Percentiles rank a stretch among this genome's conserved stretches.
Conservation (phyloP, 2,888 invertebrate genomes). For the Argyra leucocephala region DNA sequence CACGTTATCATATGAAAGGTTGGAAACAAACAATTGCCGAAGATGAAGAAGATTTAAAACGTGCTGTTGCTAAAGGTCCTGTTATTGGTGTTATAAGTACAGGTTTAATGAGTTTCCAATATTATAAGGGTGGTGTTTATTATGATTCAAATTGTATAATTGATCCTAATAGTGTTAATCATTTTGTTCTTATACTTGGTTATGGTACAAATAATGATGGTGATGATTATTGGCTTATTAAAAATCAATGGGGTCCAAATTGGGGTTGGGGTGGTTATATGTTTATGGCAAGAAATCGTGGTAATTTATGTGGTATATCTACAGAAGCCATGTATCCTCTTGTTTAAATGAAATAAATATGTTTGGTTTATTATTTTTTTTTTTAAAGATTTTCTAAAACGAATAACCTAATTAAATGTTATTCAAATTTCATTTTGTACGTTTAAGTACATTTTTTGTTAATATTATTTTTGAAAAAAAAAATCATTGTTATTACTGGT, state of each 20-base stretch:
- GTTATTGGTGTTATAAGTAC: conserved; percentile 80
- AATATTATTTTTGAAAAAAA: too few species aligned
- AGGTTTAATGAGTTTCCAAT: conserved; percentile 64
- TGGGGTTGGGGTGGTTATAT: conserved; percentile 78
- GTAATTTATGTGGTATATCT: conserved; percentile 76
- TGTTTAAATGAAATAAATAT: not conserved
- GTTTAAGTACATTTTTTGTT: too few species aligned
- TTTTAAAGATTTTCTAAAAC: too few species aligned
- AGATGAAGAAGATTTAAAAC: conserved; percentile 57
- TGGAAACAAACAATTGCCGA: conserved; percentile 35
- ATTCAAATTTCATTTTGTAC: too few species aligned
- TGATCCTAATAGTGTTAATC: conserved; percentile 50
- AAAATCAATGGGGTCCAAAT: conserved; percentile 50
- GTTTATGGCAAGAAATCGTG: conserved; percentile 66
- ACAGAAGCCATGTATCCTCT: not conserved
- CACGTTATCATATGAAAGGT: not conserved
- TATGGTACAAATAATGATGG: conserved; percentile 17
- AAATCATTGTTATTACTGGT: too few species aligned
- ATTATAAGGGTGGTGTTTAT: conserved; percentile 66
- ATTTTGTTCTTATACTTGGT: conserved; percentile 45
- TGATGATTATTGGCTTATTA: conserved; percentile 44
- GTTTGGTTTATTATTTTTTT: not conserved
- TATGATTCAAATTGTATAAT: conserved; percentile 58
- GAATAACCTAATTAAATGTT: too few species aligned
- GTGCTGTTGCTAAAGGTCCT: conserved; percentile 68